phyloP scores from a whole-genome alignment of 2,888 invertebrate species.

The Gastracanthus pulcherrimus region DNA sequence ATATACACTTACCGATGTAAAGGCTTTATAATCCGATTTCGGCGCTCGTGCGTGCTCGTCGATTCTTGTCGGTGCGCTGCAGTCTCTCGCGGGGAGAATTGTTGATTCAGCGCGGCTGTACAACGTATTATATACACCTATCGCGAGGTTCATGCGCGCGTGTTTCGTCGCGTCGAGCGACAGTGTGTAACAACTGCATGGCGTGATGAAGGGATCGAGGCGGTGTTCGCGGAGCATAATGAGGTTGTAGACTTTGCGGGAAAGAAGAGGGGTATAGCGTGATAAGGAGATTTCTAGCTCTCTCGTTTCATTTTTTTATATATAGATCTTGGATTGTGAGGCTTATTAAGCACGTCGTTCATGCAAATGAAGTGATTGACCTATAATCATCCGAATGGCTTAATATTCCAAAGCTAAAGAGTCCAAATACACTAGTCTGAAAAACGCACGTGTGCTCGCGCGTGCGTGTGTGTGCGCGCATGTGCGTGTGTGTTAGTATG shows the following conservation, averaged over 20 bases:
- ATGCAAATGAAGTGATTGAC: not conserved
- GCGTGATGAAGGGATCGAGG: not conserved
- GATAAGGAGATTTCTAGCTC: not conserved
- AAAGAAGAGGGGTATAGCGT: not conserved
- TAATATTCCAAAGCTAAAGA: no score
- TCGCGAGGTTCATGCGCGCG: no score
- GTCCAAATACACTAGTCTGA: no score
- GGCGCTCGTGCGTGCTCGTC: not conserved
- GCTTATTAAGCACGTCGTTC: not conserved
- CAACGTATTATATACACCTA: no score
- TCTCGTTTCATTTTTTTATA: not conserved
- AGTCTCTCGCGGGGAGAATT: not conserved
- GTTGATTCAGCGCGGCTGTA: not conserved
- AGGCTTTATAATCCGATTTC: constrained; percentile 7
- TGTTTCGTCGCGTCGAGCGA: no score
- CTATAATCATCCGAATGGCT: not conserved
- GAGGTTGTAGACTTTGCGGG: not conserved
- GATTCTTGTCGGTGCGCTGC: constrained; percentile 5
- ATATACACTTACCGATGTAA: constrained; percentile 19
- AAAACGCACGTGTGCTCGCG: no score
- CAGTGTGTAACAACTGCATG: not conserved
- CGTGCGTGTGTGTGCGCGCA: no score
- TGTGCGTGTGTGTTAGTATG: no score
- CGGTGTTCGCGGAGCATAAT: not conserved
- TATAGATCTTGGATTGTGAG: not conserved